Base-by-base conservation (phyloP, 2,797 vertebrate genomes). In the Gouania willdenowi region DNA sequence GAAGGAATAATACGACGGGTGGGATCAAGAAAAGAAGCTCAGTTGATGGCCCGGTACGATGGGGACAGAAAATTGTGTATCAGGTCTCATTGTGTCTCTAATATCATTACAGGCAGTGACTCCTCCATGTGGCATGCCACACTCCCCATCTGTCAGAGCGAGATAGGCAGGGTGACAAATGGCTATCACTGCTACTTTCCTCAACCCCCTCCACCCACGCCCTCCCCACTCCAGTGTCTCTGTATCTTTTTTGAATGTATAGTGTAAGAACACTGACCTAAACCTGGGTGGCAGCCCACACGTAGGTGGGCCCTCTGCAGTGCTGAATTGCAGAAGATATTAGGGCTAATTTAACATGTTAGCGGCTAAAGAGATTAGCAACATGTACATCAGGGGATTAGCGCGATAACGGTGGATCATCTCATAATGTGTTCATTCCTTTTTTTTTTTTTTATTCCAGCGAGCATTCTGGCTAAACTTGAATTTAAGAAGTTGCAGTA, bases 21-120 rank as follows among this genome's bases (percentile, higher is more conserved):
- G 53, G 66, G 61, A 56, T 75, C 55, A 60, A 55, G 68, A 39
- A 48, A 55, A 64, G 40, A 35, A 68, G 54, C 41, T 14, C 33
- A 77, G 59, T 66, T 42, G 51, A 75, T 75, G 69, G 79, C 50
- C 66, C 60, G 75, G 66, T 63, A 48, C 66, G 46, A 74, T 69
- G 54, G 50, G 62, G 44, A 70, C 41, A 57, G 73, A 74, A 71
- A 81, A 77, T 73, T 38, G 61, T 81, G 64, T 71, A 66, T 71
- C 67, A 57, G 59, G 59, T 71, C 67, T 84, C 81, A 82, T 88
- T 89, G 86, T 88, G 77, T 67, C 77, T 77, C 77, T 88, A 85
- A 89, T 82, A 82, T 84, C 86, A 88, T 88, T 88, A 87, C 56
- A 84, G 78, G 71, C 72, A 75, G 63, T 77, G 83, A 76, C 66